Evolutionary conservation across 1,140 invertebrate species (phyloP), one percentile per base, ranked within the genome.

Genomic region (Pseudomyrmex dendroicus): DNA sequence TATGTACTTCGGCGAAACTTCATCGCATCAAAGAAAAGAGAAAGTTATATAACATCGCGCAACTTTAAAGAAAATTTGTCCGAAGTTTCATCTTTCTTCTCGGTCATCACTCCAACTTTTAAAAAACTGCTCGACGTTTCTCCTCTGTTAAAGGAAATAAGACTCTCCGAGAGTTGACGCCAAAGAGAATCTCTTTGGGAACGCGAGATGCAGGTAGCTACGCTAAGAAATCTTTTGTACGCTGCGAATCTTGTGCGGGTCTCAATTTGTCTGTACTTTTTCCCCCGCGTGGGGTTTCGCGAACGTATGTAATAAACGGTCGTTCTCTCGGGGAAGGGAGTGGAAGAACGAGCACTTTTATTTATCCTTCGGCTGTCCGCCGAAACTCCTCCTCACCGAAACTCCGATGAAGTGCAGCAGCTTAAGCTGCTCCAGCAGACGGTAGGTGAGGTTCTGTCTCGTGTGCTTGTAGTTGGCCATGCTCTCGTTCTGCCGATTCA

Each of bases 391-490:
- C 35, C 95, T 96, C 94, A 98, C 97, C 91, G 98, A 98, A 72
- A 98, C 96, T 57, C 98, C 98, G 52, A 96, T 93, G 91, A 98
- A 98, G 78, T 96, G 96, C n/a, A 98, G 94, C 77, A 96, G 95
- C 64, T 95, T 95, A 82, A 98, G 94, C 83, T 96, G 96, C 61
- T 95, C 94, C 7, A 97, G 92, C 78, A 98, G 96, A 80, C 95
- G 93, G 48, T 95, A 92, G 12, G 96, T 96, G 93, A 98, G 96
- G 78, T 97, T 95, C 76, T 95, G 95, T 70, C 96, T 95, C 20
- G 95, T 94, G 89, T 98, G 98, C 87, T 96, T 96, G 92, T 98
- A 97, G 44, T 96, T 93, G 56, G 95, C 94, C 44, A 97, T 92
- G 56, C 94, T 95, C n/a, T 88, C 86, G 80, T 93, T 94, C 52